Evolutionary conservation across 2,113 vertebrate genomes (phyloP), one percentile per base, ranked within the genome.

Genomic region (Labeo rohita): DNA sequence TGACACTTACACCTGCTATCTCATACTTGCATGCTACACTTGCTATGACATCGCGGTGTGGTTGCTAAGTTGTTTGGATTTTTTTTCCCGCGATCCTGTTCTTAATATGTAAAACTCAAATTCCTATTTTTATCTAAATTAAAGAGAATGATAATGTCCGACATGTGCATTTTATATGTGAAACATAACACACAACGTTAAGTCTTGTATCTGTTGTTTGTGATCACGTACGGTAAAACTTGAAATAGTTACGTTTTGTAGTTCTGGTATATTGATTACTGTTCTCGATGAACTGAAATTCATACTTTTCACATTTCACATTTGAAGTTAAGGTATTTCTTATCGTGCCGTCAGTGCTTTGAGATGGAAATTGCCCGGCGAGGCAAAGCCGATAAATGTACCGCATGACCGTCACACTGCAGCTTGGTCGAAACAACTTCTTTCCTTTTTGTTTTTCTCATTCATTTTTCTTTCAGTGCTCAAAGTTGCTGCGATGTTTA

Each of bases 401-500:
- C 36, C 3, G 3, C 6, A 50, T 34, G 76, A 28, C 54, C 2
- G 34, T 43, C 63, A 50, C 59, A 23, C 56, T n/a, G 36, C 74
- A 61, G 28, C 54, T 76, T 10, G 63, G 12, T 13, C 3, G 3
- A 72, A 79, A 18, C 36, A 87, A 70, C 34, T 61, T 61, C 56
- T 34, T 72, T 68, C 70, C 86, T 34, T 85, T 84, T 74, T 28
- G 21, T 34, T 56, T 61, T 56, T 84, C 45, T 49, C 36, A 21
- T 59, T 79, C 72, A 77, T 73, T 52, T 23, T 63, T 52, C 6
- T 18, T 72, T 23, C 6, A 45, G 65, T 84, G 11, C 16, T 80
- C 49, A 50, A 78, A 43, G 43, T 84, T 52, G 68, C 79, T 23
- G 34, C 56, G 45, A n/a, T 77, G 70, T 83, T 65, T 86, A 34